Evolutionary conservation across 2,113 vertebrate species (phyloP).

Genomic region (Microtus richardsoni): DNA sequence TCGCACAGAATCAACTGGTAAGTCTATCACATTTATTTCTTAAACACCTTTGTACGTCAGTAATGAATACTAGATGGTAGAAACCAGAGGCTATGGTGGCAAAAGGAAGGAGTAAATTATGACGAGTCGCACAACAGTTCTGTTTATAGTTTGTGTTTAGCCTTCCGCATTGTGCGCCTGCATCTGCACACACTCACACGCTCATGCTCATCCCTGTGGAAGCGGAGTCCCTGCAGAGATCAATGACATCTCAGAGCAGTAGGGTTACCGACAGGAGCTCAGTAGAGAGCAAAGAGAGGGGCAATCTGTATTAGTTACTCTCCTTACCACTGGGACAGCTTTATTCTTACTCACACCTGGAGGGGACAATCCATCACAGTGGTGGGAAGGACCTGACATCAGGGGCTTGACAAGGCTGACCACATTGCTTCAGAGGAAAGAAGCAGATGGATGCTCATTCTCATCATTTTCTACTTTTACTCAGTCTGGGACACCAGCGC

Average conservation of each 20-base stretch:
- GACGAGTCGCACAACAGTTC: no score
- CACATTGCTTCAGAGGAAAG: not conserved
- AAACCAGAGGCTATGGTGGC: not conserved
- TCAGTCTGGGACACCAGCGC: not conserved
- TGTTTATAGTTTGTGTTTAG: not conserved
- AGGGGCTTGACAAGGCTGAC: not conserved
- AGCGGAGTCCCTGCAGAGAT: not conserved
- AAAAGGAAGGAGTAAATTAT: constrained; percentile 15
- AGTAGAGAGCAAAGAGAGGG: not conserved
- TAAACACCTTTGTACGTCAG: not conserved
- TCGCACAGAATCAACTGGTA: not conserved
- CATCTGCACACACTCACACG: not conserved
- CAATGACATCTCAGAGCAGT: accelerated
- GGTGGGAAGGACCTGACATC: not conserved
- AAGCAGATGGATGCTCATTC: not conserved
- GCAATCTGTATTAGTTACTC: not conserved
- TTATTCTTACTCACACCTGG: not conserved
- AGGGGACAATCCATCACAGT: not conserved
- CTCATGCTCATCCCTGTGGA: not conserved
- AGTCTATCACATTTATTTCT: not conserved
- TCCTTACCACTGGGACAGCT: not conserved
- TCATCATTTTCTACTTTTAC: not conserved
- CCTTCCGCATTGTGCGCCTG: no score
- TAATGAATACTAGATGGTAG: not conserved
- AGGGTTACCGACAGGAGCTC: not conserved